Conservation (phyloP, 2,888 invertebrate genomes). For the Poecilobothrus nobilitatus region DNA sequence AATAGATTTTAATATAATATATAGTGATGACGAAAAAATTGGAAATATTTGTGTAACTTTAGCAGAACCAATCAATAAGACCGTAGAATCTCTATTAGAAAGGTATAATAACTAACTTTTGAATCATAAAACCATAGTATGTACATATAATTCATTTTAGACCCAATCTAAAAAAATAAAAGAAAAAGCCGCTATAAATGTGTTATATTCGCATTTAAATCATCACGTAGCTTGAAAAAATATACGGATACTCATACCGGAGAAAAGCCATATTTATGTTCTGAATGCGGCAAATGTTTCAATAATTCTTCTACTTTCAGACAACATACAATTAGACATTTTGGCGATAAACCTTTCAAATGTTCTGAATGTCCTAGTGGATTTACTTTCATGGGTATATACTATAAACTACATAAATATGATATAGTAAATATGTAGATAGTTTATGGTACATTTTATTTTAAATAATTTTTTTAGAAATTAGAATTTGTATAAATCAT, state of each 20-base stretch:
- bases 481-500: not conserved
- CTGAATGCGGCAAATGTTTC: conserved; percentile 50
- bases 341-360: conserved; percentile 47
- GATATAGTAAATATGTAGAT: too few relatives aligned
- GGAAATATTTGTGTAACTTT: not conserved
- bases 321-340: conserved; percentile 51
- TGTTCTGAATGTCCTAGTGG: conserved; percentile 52
- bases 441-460: not conserved
- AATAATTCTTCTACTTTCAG: conserved; percentile 50
- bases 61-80: not conserved
- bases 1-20: not conserved
- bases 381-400: conserved; percentile 49
- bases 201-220: not conserved
- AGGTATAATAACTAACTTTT: not conserved
- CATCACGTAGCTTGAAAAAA: conserved; percentile 48
- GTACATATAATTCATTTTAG: not conserved
- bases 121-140: too few relatives aligned
- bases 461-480: not conserved
- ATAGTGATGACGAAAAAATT: conserved; percentile 21
- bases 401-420: not conserved
- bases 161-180: not conserved
- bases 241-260: conserved; percentile 49
- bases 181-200: not conserved
- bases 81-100: not conserved
- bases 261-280: conserved; percentile 50